A percentile compares a stretch with the other conserved stretches of the same genome.
These are phyloP conservation scores for Prinia subflava DNA, from an alignment of 2,113 vertebrate genomes.

Conservation along the genomic window DNA sequence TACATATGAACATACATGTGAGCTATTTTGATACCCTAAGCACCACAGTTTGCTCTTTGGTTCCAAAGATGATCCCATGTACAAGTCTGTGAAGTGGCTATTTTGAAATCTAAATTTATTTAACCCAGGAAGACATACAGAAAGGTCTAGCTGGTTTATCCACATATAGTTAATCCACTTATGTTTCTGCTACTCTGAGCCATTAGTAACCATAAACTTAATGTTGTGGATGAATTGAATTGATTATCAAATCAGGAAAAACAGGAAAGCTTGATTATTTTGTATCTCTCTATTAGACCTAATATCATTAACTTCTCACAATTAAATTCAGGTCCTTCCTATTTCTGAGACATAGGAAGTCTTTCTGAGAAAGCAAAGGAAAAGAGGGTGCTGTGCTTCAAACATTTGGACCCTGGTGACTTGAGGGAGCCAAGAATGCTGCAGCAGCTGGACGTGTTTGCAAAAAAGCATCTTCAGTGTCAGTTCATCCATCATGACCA, in stretches of 20 bases:
- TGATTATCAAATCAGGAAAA: not conserved
- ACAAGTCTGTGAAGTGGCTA: not conserved
- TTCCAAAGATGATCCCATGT: not conserved
- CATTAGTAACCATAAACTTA: not conserved
- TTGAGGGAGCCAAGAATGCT: not conserved
- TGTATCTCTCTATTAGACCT: not conserved
- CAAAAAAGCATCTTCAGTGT: not conserved
- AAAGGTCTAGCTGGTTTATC: not conserved
- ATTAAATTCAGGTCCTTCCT: not conserved
- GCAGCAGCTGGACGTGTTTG: not conserved
- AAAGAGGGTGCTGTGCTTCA: not conserved
- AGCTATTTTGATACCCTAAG: not conserved
- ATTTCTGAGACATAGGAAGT: not conserved
- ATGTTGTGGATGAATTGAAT: not conserved
- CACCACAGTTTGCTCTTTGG: not conserved
- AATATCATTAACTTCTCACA: not conserved
- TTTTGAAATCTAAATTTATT: not conserved
- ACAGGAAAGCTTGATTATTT: not conserved
- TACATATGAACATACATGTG: not conserved
- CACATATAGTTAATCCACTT: not conserved
- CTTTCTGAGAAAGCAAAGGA: not conserved
- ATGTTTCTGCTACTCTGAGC: not conserved
- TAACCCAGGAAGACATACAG: not conserved
- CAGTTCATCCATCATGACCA: not conserved
- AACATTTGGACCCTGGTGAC: not conserved